Percentiles rank a stretch among this genome's conserved stretches.
Conservation (phyloP, 2,113 vertebrate species). For the Aix galericulata region DNA sequence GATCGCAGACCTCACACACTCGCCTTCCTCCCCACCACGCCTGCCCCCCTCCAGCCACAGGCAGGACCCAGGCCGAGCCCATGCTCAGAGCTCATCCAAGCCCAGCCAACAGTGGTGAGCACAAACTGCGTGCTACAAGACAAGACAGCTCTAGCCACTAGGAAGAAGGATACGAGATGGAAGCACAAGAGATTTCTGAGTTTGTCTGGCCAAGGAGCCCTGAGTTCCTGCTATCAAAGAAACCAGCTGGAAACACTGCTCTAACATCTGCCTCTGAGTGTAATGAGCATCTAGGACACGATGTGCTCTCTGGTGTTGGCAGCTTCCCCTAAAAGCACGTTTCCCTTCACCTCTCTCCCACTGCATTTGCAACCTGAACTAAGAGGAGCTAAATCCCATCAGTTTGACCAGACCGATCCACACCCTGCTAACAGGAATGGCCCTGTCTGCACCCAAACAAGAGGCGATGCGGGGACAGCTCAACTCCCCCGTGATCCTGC, state of each 20-base stretch:
- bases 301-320: neutral
- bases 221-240: neutral
- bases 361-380: neutral
- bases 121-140: fast-evolving
- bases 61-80: neutral
- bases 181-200: neutral
- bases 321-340: neutral
- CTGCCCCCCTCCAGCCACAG: neutral
- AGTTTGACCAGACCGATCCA: neutral
- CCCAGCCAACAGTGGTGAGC: neutral
- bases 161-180: neutral
- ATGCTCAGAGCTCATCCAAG: neutral
- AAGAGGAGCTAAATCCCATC: neutral
- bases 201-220: neutral
- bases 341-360: neutral
- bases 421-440: neutral
- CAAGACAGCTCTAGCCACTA: neutral
- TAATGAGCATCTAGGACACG: fast-evolving
- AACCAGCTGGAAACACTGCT: fast-evolving
- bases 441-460: fast-evolving
- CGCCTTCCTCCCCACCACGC: neutral
- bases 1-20: neutral
- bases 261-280: fast-evolving
- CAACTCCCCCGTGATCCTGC: fast-evolving
- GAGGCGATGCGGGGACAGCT: fast-evolving